Evolutionary conservation across 2,888 invertebrate genomes (phyloP).

Genomic region (Phengaris arion): DNA sequence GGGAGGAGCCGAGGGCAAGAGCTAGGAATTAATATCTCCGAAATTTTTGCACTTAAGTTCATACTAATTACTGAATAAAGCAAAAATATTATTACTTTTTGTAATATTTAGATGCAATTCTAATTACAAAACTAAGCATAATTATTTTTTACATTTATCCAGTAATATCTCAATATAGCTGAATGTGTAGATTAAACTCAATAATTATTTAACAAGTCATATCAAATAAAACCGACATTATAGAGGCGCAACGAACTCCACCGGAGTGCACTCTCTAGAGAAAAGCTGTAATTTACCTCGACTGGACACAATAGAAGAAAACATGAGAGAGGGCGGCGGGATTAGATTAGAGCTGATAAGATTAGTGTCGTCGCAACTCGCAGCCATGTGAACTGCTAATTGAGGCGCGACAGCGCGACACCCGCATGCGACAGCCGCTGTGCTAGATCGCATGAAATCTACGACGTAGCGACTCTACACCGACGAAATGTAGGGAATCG

Average conservation of each 20-base stretch:
- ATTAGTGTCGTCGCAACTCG: conserved; percentile 62
- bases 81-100: too few relatives aligned
- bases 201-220: conserved; percentile 8
- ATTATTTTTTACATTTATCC: too few relatives aligned
- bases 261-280: conserved; percentile 62
- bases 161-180: too few relatives aligned
- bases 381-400: conserved; percentile 60
- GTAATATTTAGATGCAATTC: too few relatives aligned
- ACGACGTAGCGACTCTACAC: conserved; percentile 61
- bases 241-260: conserved; percentile 54
- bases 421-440: conserved; percentile 41
- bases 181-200: too few relatives aligned
- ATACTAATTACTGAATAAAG: too few relatives aligned
- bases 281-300: conserved; percentile 74
- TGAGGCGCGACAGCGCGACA: conserved; percentile 46
- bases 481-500: conserved; percentile 30
- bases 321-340: conserved; percentile 72
- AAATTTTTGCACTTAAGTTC: too few relatives aligned
- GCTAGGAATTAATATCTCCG: too few relatives aligned
- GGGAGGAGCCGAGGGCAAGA: too few relatives aligned
- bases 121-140: too few relatives aligned
- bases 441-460: conserved; percentile 44
- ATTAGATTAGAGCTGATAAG: conserved; percentile 76
- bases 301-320: conserved; percentile 78
- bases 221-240: conserved; percentile 19